These are phyloP conservation scores for Stegodyphus mimosarum DNA, from an alignment of 1,140 invertebrate species.

Conservation along the genomic window DNA sequence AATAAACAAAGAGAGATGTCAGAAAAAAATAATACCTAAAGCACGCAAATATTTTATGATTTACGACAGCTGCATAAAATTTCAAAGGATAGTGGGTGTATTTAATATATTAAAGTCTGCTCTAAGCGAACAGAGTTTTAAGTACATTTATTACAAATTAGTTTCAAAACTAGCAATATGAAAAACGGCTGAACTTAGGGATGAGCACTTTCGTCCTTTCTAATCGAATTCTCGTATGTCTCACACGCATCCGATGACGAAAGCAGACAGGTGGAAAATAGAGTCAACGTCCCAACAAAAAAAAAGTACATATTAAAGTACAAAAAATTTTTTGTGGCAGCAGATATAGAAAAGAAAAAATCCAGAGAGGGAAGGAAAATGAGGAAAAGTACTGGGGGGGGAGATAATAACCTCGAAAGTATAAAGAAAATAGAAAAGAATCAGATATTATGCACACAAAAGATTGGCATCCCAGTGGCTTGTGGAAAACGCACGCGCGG, in stretches of 20 bases:
- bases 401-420: constrained; percentile 22
- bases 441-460: constrained; percentile 37
- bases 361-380: not conserved
- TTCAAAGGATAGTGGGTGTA: no score
- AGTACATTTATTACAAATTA: no score
- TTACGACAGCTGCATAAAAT: no score
- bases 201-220: no score
- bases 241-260: not conserved
- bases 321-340: not conserved
- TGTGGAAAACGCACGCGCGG: constrained; percentile 10
- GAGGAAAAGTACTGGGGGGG: not conserved
- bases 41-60: no score
- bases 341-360: constrained; percentile 1
- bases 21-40: no score
- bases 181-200: no score
- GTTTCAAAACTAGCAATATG: no score
- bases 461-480: not conserved
- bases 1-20: no score
- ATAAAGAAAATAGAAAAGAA: constrained; percentile 22
- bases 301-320: constrained; percentile 7
- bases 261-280: constrained; percentile 55
- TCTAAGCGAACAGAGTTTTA: no score
- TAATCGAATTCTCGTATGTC: no score
- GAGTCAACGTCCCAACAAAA: constrained; percentile 31
- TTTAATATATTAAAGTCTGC: no score